These are phyloP conservation scores for Peromyscus leucopus DNA, from an alignment of 2,113 vertebrate species.

Conservation along the genomic window DNA sequence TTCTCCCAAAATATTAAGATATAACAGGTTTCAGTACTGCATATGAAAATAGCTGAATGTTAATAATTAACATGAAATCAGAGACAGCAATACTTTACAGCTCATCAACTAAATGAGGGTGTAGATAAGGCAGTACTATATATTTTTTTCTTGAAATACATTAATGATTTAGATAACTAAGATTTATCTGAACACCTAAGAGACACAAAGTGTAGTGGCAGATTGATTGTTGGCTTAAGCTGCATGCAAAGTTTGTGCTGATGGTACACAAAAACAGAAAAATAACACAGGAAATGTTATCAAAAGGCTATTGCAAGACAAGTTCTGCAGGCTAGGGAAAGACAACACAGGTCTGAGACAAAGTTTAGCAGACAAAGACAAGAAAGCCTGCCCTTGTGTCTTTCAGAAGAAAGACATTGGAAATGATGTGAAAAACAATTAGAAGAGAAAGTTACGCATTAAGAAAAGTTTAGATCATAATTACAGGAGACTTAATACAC, in stretches of 20 bases:
- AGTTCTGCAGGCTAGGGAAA: not conserved
- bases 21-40: not conserved
- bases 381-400: not conserved
- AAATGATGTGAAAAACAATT: not conserved
- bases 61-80: not conserved
- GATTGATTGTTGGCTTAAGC: not conserved
- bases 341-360: not conserved
- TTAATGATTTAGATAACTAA: not conserved
- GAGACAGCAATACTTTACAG: not conserved
- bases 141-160: not conserved
- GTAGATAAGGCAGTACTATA: accelerated
- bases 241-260: not conserved
- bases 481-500: not conserved
- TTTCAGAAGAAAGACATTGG: not conserved
- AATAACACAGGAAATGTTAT: not conserved
- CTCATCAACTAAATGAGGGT: not conserved
- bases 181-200: not conserved
- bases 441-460: not conserved
- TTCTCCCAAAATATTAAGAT: not conserved
- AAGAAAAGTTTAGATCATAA: not conserved
- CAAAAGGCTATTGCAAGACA: not conserved
- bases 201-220: not conserved
- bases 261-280: not conserved
- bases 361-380: not conserved
- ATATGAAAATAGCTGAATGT: not conserved